phyloP scores from a whole-genome alignment of 2,113 vertebrate species.

The Clinocottus analis region DNA sequence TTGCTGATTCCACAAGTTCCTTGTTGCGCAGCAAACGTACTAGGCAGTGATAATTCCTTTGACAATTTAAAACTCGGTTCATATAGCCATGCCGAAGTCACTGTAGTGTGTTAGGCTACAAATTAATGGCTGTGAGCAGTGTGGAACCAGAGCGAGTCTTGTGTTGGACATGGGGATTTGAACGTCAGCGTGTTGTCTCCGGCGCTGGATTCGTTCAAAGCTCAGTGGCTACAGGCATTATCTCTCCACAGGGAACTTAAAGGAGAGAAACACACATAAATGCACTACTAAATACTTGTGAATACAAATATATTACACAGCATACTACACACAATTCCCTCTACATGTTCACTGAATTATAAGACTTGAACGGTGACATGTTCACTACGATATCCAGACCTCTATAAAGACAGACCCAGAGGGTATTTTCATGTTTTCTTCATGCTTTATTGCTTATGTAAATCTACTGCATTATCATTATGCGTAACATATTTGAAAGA shows the following conservation, averaged over 20 bases:
- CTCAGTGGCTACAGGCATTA: conserved; percentile 58
- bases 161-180: conserved; percentile 67
- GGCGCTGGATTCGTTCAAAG: conserved; percentile 61
- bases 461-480: background rate
- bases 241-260: conserved; percentile 55
- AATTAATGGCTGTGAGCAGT: conserved; percentile 59
- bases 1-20: conserved; percentile 47
- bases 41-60: conserved; percentile 52
- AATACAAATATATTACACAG: conserved; percentile 21
- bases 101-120: conserved; percentile 50
- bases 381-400: conserved; percentile 8
- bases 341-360: background rate
- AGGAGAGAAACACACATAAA: conserved; percentile 43
- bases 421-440: background rate
- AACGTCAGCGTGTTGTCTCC: conserved; percentile 67
- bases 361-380: conserved; percentile 1
- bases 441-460: background rate
- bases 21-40: conserved; percentile 46
- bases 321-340: conserved; percentile 4
- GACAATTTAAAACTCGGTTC: conserved; percentile 45
- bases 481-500: background rate
- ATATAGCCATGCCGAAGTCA: conserved; percentile 35
- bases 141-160: conserved; percentile 54
- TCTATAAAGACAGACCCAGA: background rate
- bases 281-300: conserved; percentile 17